Conservation (phyloP, 1,140 invertebrate species). For the Platyscapa corneri region DNA sequence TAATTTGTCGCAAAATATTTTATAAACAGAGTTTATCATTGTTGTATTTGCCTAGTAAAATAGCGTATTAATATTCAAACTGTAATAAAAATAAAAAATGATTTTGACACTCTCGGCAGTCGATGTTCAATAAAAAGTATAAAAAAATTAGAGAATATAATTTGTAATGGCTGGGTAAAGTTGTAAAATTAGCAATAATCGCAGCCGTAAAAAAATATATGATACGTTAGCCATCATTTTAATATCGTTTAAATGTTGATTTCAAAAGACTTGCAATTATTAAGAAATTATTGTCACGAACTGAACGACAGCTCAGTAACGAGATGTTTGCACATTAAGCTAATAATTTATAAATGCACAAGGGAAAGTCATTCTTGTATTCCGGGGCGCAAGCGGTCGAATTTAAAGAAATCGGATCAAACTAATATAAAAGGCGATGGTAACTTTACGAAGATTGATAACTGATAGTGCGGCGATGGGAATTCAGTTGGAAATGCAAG, state of each 20-base stretch:
- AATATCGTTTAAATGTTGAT: neutral
- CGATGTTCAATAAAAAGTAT: neutral
- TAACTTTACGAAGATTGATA: too few relatives aligned
- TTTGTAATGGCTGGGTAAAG: too few relatives aligned
- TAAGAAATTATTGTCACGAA: neutral
- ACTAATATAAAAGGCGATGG: too few relatives aligned
- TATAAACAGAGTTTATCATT: too few relatives aligned
- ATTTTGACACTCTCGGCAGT: neutral
- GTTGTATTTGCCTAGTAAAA: too few relatives aligned
- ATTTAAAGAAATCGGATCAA: too few relatives aligned
- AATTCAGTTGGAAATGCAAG: too few relatives aligned
- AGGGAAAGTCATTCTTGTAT: neutral
- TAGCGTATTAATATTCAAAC: too few relatives aligned
- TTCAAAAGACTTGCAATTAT: conserved; percentile 4
- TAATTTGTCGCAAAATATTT: too few relatives aligned
- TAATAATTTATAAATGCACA: neutral
- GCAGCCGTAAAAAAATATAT: neutral
- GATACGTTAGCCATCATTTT: neutral
- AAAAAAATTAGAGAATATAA: too few relatives aligned
- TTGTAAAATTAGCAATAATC: neutral
- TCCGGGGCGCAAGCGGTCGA: too few relatives aligned
- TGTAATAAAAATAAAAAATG: neutral
- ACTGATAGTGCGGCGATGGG: too few relatives aligned
- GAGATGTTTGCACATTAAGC: neutral
- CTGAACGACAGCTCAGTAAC: neutral